These are phyloP conservation scores for Hydrolagus colliei DNA, from an alignment of 2,797 vertebrate species.

Conservation along the genomic window DNA sequence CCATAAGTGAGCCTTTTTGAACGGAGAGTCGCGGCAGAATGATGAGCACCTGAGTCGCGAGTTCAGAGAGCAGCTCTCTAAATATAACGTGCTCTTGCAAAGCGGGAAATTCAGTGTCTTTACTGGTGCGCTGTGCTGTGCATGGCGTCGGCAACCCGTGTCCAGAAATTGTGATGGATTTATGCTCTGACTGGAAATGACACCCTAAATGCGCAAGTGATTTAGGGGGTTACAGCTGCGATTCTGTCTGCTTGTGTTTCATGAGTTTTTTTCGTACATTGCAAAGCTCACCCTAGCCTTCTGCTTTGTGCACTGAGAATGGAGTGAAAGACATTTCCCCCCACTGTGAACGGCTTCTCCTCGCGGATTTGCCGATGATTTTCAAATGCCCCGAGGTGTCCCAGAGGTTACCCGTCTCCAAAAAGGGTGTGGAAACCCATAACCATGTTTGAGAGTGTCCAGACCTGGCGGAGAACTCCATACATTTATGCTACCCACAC, in stretches of 20 bases:
- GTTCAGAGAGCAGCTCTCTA: constrained; percentile 17
- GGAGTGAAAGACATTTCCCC: too few relatives aligned
- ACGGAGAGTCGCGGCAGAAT: background rate
- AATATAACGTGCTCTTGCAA: background rate
- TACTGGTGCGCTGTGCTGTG: too few relatives aligned
- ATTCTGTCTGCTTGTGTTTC: background rate
- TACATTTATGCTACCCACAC: too few relatives aligned
- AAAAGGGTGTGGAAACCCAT: too few relatives aligned
- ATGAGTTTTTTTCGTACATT: background rate
- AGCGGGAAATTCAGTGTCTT: background rate
- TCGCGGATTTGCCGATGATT: too few relatives aligned
- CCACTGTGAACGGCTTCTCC: too few relatives aligned
- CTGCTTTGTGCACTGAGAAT: too few relatives aligned
- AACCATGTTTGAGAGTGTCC: too few relatives aligned
- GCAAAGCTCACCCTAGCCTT: background rate
- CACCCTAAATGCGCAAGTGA: background rate
- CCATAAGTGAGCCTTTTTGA: background rate
- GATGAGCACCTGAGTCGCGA: constrained; percentile 1
- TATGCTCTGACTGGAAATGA: background rate
- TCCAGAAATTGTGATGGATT: background rate
- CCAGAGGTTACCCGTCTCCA: too few relatives aligned
- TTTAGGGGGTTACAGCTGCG: background rate
- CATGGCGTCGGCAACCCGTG: background rate
- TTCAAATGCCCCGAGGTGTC: too few relatives aligned
- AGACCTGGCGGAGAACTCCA: too few relatives aligned